A percentile compares a stretch with the other conserved stretches of the same genome.
Conservation (phyloP, 2,888 invertebrate species). For the Scaptodrosophila latifasciaeformis region DNA sequence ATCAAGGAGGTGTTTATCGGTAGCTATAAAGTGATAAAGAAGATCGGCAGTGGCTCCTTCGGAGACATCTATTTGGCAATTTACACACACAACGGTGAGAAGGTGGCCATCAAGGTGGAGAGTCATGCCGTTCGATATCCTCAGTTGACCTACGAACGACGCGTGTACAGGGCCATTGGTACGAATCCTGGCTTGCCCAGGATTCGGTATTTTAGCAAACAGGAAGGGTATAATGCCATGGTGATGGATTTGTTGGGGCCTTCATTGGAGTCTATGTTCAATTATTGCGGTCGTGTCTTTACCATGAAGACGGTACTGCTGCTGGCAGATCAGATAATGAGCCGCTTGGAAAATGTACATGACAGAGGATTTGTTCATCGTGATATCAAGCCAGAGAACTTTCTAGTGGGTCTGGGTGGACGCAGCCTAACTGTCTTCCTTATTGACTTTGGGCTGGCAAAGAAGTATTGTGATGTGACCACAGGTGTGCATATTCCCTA, state of each 20-base stretch:
- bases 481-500: constrained; percentile 97
- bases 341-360: constrained; percentile 97
- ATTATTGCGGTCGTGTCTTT: constrained; percentile 97
- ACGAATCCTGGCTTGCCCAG: constrained; percentile 95
- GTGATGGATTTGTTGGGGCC: constrained; percentile 99
- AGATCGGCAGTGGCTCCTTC: constrained; percentile 98
- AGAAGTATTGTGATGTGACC: constrained; percentile 96
- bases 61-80: constrained; percentile 98
- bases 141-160: constrained; percentile 97
- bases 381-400: constrained; percentile 97
- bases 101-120: constrained; percentile 99
- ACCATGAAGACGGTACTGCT: constrained; percentile 98
- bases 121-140: constrained; percentile 97
- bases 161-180: constrained; percentile 98
- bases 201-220: constrained; percentile 96
- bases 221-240: constrained; percentile 98
- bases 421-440: constrained; percentile 96
- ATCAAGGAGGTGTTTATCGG: constrained; percentile 87
- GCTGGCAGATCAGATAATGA: constrained; percentile 95
- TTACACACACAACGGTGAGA: constrained; percentile 92
- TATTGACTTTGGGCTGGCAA: constrained; percentile 99
- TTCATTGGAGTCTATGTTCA: constrained; percentile 96
- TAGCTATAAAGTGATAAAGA: constrained; percentile 95
- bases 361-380: constrained; percentile 97
- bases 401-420: constrained; percentile 96